Percentiles rank a stretch among this genome's conserved stretches.
Evolutionary conservation across 2,113 vertebrate genomes (phyloP).

Genomic region (Lycocorax pyrrhopterus): DNA sequence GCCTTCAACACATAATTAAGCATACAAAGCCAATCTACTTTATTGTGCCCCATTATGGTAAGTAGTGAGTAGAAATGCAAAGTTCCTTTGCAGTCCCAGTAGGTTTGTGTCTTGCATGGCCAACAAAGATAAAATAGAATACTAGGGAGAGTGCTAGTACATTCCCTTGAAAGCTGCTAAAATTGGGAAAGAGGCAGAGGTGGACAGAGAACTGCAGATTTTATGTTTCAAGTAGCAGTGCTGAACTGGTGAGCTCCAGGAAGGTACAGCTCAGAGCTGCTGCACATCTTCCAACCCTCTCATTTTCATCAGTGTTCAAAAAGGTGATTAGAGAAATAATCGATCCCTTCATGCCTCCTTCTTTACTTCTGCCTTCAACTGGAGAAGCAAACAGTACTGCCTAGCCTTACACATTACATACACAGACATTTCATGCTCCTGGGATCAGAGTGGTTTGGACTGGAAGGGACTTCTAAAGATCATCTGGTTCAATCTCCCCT

Average conservation of each 20-base stretch:
- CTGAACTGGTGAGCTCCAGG: background rate
- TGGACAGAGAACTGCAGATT: background rate
- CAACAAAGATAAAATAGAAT: background rate
- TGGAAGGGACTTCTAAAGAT: background rate
- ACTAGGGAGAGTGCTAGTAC: background rate
- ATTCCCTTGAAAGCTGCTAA: background rate
- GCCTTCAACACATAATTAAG: background rate
- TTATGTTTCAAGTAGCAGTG: background rate
- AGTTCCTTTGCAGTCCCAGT: background rate
- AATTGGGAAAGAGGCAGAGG: background rate
- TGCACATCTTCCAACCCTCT: background rate
- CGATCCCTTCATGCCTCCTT: fast-evolving
- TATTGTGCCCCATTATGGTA: background rate
- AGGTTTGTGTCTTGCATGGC: background rate
- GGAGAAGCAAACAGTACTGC: background rate
- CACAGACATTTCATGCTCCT: fast-evolving
- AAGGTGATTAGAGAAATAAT: background rate
- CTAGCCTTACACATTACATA: background rate
- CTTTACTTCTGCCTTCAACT: background rate
- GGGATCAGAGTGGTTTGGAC: background rate
- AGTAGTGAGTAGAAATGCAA: background rate
- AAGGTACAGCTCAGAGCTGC: background rate
- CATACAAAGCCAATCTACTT: background rate
- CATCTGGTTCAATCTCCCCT: background rate
- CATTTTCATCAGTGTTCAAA: background rate